Conservation (phyloP, 2,113 vertebrate genomes). For the Otocyon megalotis region DNA sequence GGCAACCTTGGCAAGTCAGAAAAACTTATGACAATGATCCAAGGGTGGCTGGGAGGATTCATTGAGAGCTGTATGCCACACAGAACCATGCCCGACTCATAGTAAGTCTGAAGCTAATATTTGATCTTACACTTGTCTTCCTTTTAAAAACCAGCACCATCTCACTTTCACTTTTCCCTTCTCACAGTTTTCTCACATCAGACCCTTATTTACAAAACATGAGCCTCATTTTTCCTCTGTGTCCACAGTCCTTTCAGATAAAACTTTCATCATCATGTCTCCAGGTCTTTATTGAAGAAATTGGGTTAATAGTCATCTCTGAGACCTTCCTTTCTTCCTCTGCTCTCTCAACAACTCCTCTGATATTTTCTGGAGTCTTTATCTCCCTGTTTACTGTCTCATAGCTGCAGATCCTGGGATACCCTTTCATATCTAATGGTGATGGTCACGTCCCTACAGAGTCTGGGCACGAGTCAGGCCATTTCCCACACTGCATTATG, state of each 20-base stretch:
- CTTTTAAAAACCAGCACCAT: not conserved
- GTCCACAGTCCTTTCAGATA: not conserved
- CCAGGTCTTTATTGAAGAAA: not conserved
- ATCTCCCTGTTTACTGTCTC: not conserved
- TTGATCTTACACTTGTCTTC: not conserved
- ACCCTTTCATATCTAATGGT: not conserved
- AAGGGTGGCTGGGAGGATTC: too few species aligned
- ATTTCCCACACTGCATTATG: not conserved
- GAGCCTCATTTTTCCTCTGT: fast-evolving
- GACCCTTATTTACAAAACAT: not conserved
- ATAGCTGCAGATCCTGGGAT: not conserved
- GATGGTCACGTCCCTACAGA: not conserved
- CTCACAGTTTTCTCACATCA: not conserved
- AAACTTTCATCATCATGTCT: too few species aligned
- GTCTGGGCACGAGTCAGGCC: too few species aligned
- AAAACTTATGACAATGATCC: fast-evolving
- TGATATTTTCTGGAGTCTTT: not conserved
- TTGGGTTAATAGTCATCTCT: not conserved
- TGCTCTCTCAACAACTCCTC: not conserved
- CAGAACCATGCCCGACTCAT: not conserved
- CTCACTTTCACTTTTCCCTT: not conserved
- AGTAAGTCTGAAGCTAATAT: not conserved
- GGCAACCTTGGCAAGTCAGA: not conserved
- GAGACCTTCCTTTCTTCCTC: not conserved
- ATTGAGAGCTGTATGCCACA: not conserved